Conservation (phyloP, 1,140 invertebrate species). For the Gryllus bimaculatus region DNA sequence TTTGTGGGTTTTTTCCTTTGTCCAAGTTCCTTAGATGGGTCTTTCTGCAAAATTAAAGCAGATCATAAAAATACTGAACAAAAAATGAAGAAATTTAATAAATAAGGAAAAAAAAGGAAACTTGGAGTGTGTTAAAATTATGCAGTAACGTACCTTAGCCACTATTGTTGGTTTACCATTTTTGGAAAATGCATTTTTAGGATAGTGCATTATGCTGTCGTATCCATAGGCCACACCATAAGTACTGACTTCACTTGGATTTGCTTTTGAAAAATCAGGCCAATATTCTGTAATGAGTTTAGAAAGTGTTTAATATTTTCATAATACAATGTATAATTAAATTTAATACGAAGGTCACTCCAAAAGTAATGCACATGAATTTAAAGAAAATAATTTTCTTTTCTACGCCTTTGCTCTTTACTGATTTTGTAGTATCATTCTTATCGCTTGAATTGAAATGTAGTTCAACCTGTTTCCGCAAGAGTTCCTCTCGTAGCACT, state of each 20-base stretch:
- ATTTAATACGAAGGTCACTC: too few relatives aligned
- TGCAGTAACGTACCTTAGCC: constrained; percentile 12
- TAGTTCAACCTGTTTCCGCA: too few relatives aligned
- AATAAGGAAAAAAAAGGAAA: neutral
- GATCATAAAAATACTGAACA: constrained; percentile 5
- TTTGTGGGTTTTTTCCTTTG: constrained; percentile 27
- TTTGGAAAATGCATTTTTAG: constrained; percentile 22
- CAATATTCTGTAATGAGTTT: constrained; percentile 15
- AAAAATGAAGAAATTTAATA: neutral
- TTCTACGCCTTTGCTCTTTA: too few relatives aligned
- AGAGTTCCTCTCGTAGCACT: too few relatives aligned
- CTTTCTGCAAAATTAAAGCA: constrained; percentile 21
- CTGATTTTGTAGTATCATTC: too few relatives aligned
- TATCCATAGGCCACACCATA: constrained; percentile 26
- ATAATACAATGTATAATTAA: neutral
- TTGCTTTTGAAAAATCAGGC: constrained; percentile 12
- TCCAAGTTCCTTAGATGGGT: constrained; percentile 26
- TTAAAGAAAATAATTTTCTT: too few relatives aligned
- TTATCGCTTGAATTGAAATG: too few relatives aligned
- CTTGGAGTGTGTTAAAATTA: neutral
- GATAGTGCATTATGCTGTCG: constrained; percentile 25
- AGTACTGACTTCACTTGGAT: neutral
- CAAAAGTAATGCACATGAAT: too few relatives aligned
- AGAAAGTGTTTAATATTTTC: neutral
- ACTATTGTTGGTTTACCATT: constrained; percentile 22